Conservation (phyloP, 2,888 invertebrate genomes). For the Hermaeophaga mercurialis region DNA sequence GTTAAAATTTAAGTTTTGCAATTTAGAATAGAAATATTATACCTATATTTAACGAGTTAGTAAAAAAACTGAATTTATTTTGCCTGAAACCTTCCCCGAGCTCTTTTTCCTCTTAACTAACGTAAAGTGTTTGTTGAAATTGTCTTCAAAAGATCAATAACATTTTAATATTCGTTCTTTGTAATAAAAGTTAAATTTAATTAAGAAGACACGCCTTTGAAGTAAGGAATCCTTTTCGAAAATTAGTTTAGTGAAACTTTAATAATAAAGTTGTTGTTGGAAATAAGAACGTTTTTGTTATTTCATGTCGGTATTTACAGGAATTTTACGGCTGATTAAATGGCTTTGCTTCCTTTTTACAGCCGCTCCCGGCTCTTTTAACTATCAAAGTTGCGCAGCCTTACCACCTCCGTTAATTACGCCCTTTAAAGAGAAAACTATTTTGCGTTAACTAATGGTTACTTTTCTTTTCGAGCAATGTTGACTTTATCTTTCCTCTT, state of each 20-base stretch:
- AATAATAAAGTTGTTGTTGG: conserved; percentile 27
- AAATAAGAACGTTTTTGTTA: conserved; percentile 30
- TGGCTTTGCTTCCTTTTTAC: conserved; percentile 38
- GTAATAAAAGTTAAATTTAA: not conserved
- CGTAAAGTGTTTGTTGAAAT: not conserved
- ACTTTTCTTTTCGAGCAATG: conserved; percentile 24
- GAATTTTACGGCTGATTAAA: conserved; percentile 44
- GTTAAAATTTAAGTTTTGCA: too few species aligned
- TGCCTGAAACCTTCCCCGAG: too few species aligned
- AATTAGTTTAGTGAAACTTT: conserved; percentile 22
- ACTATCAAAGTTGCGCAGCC: conserved; percentile 38
- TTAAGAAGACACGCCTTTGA: conserved; percentile 1
- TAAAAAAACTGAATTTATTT: too few species aligned
- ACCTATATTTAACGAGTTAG: too few species aligned
- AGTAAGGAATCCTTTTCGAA: conserved; percentile 6
- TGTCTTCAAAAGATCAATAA: not conserved
- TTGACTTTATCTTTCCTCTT: conserved; percentile 32
- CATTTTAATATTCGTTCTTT: not conserved
- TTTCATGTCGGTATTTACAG: conserved; percentile 37
- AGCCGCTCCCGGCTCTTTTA: conserved; percentile 30
- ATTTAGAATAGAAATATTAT: too few species aligned
- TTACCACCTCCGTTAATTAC: conserved; percentile 40
- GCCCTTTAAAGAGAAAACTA: conserved; percentile 41
- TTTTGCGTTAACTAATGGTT: conserved; percentile 31
- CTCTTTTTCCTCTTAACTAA: too few species aligned